phyloP scores from a whole-genome alignment of 2,797 vertebrate genomes.

The Myripristis murdjan region DNA sequence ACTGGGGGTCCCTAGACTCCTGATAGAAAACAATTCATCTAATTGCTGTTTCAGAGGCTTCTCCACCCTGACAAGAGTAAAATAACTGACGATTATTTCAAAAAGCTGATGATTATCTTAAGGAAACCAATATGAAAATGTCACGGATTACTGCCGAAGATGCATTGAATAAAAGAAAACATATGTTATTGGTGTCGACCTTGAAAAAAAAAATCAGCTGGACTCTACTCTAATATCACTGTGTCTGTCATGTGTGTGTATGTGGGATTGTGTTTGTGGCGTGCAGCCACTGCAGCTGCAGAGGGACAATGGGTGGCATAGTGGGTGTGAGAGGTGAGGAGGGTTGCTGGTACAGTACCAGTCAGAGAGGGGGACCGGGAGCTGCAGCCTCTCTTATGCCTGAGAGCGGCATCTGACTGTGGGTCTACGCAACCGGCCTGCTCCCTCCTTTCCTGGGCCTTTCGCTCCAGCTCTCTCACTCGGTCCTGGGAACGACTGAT shows the following conservation, averaged over 20 bases:
- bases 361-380: constrained; percentile 83
- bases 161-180: too few species aligned
- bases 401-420: constrained; percentile 21
- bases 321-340: constrained; percentile 38
- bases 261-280: constrained; percentile 50
- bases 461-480: constrained; percentile 81
- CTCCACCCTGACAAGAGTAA: too few species aligned
- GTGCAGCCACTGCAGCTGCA: constrained; percentile 63
- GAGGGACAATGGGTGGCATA: constrained; percentile 43
- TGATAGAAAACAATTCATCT: too few species aligned
- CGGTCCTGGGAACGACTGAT: constrained; percentile 89
- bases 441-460: constrained; percentile 81
- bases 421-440: constrained; percentile 23
- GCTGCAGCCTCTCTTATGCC: constrained; percentile 72
- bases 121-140: too few species aligned
- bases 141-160: too few species aligned
- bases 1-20: too few species aligned
- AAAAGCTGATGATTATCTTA: too few species aligned
- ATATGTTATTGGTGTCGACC: too few species aligned
- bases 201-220: too few species aligned
- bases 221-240: constrained; percentile 18
- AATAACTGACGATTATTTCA: too few species aligned
- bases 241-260: constrained; percentile 35
- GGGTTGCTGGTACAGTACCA: constrained; percentile 76
- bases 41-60: too few species aligned